A percentile compares a stretch with the other conserved stretches of the same genome.
phyloP scores from a whole-genome alignment of 2,113 vertebrate genomes.

The Silurus asotus region DNA sequence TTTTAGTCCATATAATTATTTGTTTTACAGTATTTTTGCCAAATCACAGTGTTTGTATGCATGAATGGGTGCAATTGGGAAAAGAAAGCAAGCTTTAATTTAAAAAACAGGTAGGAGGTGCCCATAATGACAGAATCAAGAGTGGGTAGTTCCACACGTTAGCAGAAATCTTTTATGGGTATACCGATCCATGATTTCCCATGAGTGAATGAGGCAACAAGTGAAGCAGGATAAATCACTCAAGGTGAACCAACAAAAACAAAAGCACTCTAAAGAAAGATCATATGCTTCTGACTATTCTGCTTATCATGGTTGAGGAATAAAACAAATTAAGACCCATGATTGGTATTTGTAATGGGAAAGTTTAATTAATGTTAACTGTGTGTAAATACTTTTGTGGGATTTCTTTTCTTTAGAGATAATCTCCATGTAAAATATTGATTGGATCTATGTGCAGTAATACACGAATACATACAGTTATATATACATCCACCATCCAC shows the following conservation, averaged over 20 bases:
- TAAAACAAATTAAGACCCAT: conserved; percentile 10
- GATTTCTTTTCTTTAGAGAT: too few species aligned
- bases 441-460: too few species aligned
- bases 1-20: too few species aligned
- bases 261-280: neutral
- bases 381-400: neutral
- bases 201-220: conserved; percentile 22
- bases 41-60: neutral
- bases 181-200: conserved; percentile 55
- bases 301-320: conserved; percentile 32
- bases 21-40: neutral
- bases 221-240: conserved; percentile 46
- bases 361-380: neutral
- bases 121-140: conserved; percentile 44
- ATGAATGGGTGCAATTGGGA: conserved; percentile 6
- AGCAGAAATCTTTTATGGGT: conserved; percentile 39
- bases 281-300: conserved; percentile 9
- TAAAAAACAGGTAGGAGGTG: conserved; percentile 33
- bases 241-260: conserved; percentile 29
- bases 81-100: conserved; percentile 26
- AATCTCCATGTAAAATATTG: too few species aligned
- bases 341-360: conserved; percentile 21
- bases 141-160: conserved; percentile 50
- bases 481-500: too few species aligned
- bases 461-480: too few species aligned